Conservation (phyloP, 2,888 invertebrate species). For the Amitus sp. region DNA sequence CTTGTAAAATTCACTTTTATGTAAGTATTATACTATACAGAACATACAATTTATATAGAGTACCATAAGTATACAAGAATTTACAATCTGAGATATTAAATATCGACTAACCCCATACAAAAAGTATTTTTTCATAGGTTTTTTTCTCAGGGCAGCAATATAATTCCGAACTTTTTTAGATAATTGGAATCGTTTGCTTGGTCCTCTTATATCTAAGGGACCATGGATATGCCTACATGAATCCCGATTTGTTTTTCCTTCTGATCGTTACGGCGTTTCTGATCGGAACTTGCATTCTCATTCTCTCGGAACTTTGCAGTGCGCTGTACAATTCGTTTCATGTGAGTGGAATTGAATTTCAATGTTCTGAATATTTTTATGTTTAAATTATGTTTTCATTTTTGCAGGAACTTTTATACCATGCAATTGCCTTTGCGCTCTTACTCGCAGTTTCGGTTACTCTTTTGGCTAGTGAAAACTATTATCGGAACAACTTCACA, state of each 20-base stretch:
- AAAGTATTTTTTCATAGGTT: background rate
- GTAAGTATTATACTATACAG: too few relatives aligned
- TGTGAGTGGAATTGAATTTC: constrained; percentile 75
- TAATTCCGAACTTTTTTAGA: constrained; percentile 68
- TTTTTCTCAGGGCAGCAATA: background rate
- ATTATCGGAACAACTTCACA: constrained; percentile 13
- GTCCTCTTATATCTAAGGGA: constrained; percentile 75
- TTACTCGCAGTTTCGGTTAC: constrained; percentile 77
- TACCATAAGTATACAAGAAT: too few relatives aligned
- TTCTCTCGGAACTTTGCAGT: too few relatives aligned
- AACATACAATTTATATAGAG: too few relatives aligned
- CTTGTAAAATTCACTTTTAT: too few relatives aligned
- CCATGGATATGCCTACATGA: constrained; percentile 55
- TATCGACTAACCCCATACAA: too few relatives aligned
- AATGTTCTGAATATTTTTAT: background rate
- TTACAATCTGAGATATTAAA: background rate
- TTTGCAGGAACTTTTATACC: constrained; percentile 86
- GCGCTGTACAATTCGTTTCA: too few relatives aligned
- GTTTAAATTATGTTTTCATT: constrained; percentile 35
- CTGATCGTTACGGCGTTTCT: constrained; percentile 81
- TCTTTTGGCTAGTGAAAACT: constrained; percentile 70
- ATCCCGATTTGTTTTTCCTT: constrained; percentile 76
- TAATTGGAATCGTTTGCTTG: constrained; percentile 80
- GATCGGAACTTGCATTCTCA: constrained; percentile 81
- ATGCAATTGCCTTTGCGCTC: constrained; percentile 78